phyloP scores from a whole-genome alignment of 35 echinoderm and acorn worm species.

The Heliocidaris erythrogramma region DNA sequence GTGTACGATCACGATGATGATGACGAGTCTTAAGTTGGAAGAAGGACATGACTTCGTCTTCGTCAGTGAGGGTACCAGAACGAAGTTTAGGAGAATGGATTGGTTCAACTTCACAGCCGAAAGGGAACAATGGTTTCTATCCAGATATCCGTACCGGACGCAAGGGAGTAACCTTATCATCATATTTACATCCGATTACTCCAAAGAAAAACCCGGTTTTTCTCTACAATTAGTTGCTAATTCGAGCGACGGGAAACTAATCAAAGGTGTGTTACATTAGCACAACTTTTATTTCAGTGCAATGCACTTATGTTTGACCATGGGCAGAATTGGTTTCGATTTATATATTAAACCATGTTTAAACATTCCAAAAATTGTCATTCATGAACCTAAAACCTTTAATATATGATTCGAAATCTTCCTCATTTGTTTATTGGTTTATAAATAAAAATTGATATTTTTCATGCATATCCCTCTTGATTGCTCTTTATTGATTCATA shows the following conservation, averaged over 20 bases:
- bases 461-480: too few species aligned
- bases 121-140: background rate
- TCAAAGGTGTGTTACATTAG: background rate
- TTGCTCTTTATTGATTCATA: too few species aligned
- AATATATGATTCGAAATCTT: too few species aligned
- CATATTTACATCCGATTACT: background rate
- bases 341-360: too few species aligned
- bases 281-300: too few species aligned
- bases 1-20: background rate
- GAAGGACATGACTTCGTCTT: background rate
- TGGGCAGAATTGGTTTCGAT: too few species aligned
- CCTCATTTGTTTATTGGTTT: too few species aligned
- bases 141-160: background rate
- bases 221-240: background rate
- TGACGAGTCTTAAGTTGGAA: background rate
- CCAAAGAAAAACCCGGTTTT: background rate
- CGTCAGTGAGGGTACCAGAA: background rate
- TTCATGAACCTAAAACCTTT: too few species aligned
- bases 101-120: background rate
- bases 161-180: background rate
- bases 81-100: background rate
- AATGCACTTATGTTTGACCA: too few species aligned
- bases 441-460: too few species aligned
- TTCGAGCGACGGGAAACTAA: background rate
- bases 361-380: too few species aligned